Evolutionary conservation across 2,113 vertebrate species (phyloP).

Genomic region (Forbesichthys papilliferus): DNA sequence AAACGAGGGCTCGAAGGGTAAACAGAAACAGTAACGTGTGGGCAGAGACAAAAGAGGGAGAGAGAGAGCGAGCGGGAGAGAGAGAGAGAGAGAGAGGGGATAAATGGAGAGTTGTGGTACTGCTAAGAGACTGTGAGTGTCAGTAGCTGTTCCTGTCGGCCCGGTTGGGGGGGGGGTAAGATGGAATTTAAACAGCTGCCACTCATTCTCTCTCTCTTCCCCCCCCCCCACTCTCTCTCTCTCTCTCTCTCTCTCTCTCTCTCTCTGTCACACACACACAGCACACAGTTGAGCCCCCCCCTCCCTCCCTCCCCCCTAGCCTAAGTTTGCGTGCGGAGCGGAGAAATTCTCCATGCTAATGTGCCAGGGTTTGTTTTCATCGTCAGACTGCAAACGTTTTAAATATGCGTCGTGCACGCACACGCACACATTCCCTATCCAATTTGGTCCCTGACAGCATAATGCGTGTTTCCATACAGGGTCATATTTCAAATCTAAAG

Average conservation of each 20-base stretch:
- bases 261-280: neutral
- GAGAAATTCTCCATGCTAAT: constrained; percentile 70
- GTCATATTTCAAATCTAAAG: constrained; percentile 55
- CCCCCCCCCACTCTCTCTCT: neutral
- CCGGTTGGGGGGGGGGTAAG: constrained; percentile 61
- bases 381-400: constrained; percentile 75
- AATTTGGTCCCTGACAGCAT: constrained; percentile 37
- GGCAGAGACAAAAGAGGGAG: constrained; percentile 21
- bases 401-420: constrained; percentile 62
- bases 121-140: constrained; percentile 8
- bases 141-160: constrained; percentile 55
- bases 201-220: constrained; percentile 37
- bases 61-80: constrained; percentile 16
- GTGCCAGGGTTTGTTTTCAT: constrained; percentile 76
- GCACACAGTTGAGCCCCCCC: constrained; percentile 26
- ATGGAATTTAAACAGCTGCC: constrained; percentile 72
- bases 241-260: constrained; percentile 26
- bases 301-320: constrained; percentile 51
- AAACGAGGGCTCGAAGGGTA: neutral
- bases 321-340: constrained; percentile 70
- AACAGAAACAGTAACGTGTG: neutral
- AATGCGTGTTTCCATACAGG: constrained; percentile 57
- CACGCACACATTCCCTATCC: constrained; percentile 23
- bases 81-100: too few relatives aligned
- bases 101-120: too few relatives aligned